phyloP scores from a whole-genome alignment of 2,113 vertebrate genomes.

The Zosterops borbonicus region DNA sequence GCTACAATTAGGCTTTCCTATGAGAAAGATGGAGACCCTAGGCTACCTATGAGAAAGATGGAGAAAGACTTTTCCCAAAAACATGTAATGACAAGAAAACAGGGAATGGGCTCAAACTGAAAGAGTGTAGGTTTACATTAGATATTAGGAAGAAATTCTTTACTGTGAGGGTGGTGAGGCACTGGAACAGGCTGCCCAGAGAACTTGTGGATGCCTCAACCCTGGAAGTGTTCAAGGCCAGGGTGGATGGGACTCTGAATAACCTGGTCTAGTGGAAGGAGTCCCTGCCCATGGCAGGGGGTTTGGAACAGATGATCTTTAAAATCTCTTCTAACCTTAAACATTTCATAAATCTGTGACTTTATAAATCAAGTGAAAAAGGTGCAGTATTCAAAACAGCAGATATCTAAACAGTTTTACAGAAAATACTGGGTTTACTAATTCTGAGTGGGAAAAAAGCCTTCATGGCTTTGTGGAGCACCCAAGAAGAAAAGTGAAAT shows the following conservation, averaged over 20 bases:
- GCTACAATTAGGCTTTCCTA: too few species aligned
- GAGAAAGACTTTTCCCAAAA: background rate
- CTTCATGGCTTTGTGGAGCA: background rate
- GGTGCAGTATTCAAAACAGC: background rate
- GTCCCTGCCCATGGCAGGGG: too few species aligned
- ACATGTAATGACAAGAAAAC: background rate
- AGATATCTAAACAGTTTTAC: background rate
- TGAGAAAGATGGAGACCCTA: background rate
- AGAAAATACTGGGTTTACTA: background rate
- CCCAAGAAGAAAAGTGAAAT: background rate
- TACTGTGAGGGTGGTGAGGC: background rate
- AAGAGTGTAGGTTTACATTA: background rate
- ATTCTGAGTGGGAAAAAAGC: background rate
- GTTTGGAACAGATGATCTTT: background rate
- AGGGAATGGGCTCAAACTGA: background rate
- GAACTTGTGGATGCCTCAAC: fast-evolving
- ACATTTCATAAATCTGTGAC: background rate
- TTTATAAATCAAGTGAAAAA: background rate
- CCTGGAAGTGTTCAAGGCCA: background rate
- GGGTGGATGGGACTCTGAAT: background rate
- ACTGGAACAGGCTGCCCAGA: background rate
- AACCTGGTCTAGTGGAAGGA: background rate
- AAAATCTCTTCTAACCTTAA: background rate
- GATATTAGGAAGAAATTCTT: background rate
- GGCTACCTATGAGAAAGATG: background rate